A percentile compares a stretch with the other conserved stretches of the same genome.
Conservation (phyloP, 2,113 vertebrate genomes). For the Triplophysa tibetana region DNA sequence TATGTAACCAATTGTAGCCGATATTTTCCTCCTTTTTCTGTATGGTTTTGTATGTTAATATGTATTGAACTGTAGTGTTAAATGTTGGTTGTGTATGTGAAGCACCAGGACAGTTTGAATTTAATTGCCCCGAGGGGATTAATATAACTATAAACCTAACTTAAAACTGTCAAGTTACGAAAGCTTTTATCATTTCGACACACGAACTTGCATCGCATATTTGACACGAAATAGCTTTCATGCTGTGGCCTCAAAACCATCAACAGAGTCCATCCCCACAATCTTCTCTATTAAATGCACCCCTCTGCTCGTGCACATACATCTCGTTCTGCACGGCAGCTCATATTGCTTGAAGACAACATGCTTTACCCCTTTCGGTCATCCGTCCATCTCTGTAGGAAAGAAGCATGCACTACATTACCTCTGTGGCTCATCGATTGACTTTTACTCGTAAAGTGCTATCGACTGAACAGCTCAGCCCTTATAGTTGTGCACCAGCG, state of each 20-base stretch:
- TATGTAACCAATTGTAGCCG: too few relatives aligned
- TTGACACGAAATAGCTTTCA: background rate
- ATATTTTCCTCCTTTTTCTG: too few relatives aligned
- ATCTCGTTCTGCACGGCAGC: background rate
- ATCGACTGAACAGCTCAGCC: conserved; percentile 43
- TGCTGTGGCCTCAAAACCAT: conserved; percentile 10
- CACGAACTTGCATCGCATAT: background rate
- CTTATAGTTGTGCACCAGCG: background rate
- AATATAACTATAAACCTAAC: too few relatives aligned
- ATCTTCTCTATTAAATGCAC: background rate
- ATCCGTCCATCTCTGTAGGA: conserved; percentile 3
- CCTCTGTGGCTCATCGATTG: conserved; percentile 42
- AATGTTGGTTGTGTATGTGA: too few relatives aligned
- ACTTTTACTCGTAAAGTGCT: conserved; percentile 51
- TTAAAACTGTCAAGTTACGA: too few relatives aligned
- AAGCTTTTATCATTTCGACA: background rate
- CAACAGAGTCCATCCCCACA: conserved; percentile 9
- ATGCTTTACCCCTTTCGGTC: conserved; percentile 26
- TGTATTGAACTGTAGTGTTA: too few relatives aligned
- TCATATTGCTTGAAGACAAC: background rate
- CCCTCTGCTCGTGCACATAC: background rate
- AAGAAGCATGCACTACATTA: conserved; percentile 36
- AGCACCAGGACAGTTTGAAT: too few relatives aligned
- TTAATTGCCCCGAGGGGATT: too few relatives aligned
- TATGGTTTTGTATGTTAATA: too few relatives aligned